Percentiles rank a stretch among this genome's conserved stretches.
Evolutionary conservation across 2,113 vertebrate genomes (phyloP).

Genomic region (Nanorana parkeri): DNA sequence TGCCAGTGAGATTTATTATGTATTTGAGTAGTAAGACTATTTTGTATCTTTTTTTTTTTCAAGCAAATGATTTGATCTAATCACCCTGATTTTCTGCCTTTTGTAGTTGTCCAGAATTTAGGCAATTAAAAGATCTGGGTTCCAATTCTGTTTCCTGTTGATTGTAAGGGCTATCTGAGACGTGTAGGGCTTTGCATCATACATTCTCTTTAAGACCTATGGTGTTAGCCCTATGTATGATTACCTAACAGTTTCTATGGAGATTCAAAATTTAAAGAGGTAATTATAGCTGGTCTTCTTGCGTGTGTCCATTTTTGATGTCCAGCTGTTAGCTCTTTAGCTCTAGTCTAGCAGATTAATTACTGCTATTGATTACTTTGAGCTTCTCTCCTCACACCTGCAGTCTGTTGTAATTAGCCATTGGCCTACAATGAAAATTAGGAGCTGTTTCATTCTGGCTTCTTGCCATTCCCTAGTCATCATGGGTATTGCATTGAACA

Average conservation of each 20-base stretch:
- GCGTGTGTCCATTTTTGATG: constrained; percentile 86
- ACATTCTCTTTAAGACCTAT: constrained; percentile 72
- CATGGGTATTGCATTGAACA: constrained; percentile 77
- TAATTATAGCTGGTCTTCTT: constrained; percentile 88
- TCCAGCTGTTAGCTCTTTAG: constrained; percentile 89
- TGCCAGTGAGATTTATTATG: too few species aligned
- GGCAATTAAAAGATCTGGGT: too few species aligned
- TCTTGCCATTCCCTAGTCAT: constrained; percentile 80
- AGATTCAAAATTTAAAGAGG: constrained; percentile 88
- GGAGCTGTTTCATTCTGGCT: constrained; percentile 83
- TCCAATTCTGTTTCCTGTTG: constrained; percentile 51
- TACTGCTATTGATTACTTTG: constrained; percentile 88
- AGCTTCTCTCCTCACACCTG: constrained; percentile 86
- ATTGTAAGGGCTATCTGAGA: constrained; percentile 72
- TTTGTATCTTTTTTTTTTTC: too few species aligned
- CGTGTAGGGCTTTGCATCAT: constrained; percentile 73
- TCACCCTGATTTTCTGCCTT: too few species aligned
- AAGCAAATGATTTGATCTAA: too few species aligned
- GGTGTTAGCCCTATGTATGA: constrained; percentile 81
- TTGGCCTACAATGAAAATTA: constrained; percentile 85
- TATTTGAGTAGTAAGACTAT: too few species aligned
- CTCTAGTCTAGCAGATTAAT: constrained; percentile 87
- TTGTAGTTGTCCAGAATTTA: too few species aligned
- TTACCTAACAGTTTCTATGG: constrained; percentile 85
- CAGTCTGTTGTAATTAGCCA: constrained; percentile 83